Base-by-base conservation (phyloP, 2,113 vertebrate genomes). In the Excalfactoria chinensis region DNA sequence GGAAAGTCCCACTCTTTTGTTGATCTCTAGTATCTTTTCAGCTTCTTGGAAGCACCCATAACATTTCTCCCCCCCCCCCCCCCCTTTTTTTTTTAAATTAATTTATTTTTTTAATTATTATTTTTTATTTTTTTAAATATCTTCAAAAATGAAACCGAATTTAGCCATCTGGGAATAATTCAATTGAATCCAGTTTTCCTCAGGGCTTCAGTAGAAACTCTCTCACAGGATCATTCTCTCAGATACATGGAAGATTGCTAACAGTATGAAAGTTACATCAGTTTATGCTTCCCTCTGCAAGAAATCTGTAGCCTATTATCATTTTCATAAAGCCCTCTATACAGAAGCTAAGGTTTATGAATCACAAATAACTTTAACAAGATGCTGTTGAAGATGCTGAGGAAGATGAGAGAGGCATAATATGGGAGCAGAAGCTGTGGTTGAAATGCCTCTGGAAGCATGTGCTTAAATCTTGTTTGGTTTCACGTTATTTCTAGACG, bases 401-500 rank as follows among this genome's bases (percentile, higher is more conserved):
- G 34, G 11, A 85, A 13, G 0, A 1, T 13, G 34, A 89, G 35
- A 62, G 16, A 48, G 19, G 34, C 9, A 68, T 90, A 49, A 79
- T 58, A 8, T n/a, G 51, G 53, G 66, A 75, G 32, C 70, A 93
- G 44, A 62, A 78, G 90, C 84, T 70, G n/a, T 58, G 26, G 34
- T 90, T 93, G 76, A 94, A 95, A 76, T 85, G 48, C 34, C 51
- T 70, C 44, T 71, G 84, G 80, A 93, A 89, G 21, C 46, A 32
- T 41, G n/a, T 60, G 48, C 67, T 91, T 93, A 83, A 95, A 90
- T 92, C 68, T 77, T 84, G 41, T 67, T 88, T 21, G 63, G 43
- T 92, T 85, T 92, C 77, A 77, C 26, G 6, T 86, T 87, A 83
- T 48, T 90, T 93, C 14, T 71, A 78, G 69, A 92, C 86, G 43